phyloP scores from a whole-genome alignment of 2,113 vertebrate species.

The Psophia crepitans region DNA sequence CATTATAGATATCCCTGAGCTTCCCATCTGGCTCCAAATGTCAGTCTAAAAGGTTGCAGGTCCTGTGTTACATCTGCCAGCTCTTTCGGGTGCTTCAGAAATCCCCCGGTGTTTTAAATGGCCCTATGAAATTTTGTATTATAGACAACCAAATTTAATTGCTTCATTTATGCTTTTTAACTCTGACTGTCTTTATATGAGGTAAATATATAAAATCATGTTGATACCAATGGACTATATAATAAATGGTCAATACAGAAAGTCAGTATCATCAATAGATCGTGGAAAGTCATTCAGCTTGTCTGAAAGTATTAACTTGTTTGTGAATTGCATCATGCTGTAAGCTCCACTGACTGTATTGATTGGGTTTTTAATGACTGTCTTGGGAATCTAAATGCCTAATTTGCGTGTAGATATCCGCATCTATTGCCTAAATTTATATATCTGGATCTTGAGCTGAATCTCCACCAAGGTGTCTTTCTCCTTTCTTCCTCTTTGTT shows the following conservation, averaged over 20 bases:
- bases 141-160: not conserved
- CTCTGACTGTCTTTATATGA: not conserved
- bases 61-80: not conserved
- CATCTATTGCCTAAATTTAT: not conserved
- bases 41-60: not conserved
- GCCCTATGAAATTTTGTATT: not conserved
- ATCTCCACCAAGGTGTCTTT: not conserved
- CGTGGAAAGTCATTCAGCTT: not conserved
- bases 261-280: not conserved
- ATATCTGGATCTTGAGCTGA: not conserved
- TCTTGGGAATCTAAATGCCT: not conserved
- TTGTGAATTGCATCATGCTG: not conserved
- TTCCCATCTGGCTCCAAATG: not conserved
- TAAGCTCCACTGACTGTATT: not conserved
- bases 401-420: not conserved
- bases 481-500: not conserved
- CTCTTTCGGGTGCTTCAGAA: not conserved
- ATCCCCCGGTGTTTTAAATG: not conserved
- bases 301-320: not conserved
- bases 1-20: not conserved
- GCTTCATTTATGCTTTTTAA: not conserved
- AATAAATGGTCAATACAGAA: not conserved
- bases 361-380: not conserved
- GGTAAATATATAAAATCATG: not conserved
- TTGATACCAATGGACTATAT: not conserved